Evolutionary conservation across 2,888 invertebrate species (phyloP).

Genomic region (Argyresthia goedartella): DNA sequence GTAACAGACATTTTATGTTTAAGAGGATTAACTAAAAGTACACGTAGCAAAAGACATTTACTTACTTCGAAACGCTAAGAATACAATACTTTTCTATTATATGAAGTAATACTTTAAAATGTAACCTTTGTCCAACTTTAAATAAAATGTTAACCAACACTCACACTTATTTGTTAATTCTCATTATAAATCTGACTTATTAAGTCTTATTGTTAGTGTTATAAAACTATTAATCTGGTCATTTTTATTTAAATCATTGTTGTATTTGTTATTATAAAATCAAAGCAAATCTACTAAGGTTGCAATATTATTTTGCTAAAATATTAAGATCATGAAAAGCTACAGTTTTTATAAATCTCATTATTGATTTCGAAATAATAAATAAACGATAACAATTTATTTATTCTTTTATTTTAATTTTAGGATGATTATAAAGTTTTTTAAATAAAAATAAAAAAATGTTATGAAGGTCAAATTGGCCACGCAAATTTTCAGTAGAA

Average conservation of each 20-base stretch:
- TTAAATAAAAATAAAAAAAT: too few relatives aligned
- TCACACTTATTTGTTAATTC: slow-evolving; percentile 64
- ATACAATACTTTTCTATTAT: slow-evolving; percentile 39
- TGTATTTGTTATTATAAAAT: slow-evolving; percentile 47
- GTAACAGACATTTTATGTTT: slow-evolving; percentile 43
- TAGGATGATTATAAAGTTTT: too few relatives aligned
- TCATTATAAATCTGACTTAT: slow-evolving; percentile 62
- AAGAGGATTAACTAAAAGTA: slow-evolving; percentile 54
- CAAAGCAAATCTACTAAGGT: slow-evolving; percentile 56
- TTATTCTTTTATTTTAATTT: slow-evolving; percentile 14
- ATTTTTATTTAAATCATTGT: slow-evolving; percentile 70
- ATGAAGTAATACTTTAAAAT: slow-evolving; percentile 59
- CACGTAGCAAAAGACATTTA: slow-evolving; percentile 61
- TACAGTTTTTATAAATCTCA: slow-evolving; percentile 63
- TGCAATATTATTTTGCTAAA: slow-evolving; percentile 59
- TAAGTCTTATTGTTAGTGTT: slow-evolving; percentile 63
- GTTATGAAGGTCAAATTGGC: too few relatives aligned
- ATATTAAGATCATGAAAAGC: slow-evolving; percentile 54
- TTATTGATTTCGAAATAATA: slow-evolving; percentile 59
- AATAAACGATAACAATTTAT: slow-evolving; percentile 63
- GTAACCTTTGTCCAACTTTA: slow-evolving; percentile 47
- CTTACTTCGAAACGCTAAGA: slow-evolving; percentile 48
- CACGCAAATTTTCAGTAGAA: too few relatives aligned
- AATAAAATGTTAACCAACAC: slow-evolving; percentile 63
- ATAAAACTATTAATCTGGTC: slow-evolving; percentile 69